Base-by-base conservation (phyloP, 1,140 invertebrate genomes). In the Homalodisca vitripennis region DNA sequence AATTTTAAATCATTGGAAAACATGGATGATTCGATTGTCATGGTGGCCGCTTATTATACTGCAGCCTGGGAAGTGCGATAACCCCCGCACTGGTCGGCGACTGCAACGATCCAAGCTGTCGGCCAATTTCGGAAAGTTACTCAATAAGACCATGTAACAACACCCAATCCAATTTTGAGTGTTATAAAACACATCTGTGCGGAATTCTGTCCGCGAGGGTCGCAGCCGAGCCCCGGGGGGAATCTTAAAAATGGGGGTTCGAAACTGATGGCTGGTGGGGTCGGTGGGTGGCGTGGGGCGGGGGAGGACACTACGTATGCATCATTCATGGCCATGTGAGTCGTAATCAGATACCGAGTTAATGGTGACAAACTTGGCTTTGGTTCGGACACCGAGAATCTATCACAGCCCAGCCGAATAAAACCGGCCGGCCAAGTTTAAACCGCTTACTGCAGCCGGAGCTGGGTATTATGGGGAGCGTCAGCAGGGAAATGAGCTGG, bases 121-220 rank as follows among this genome's bases (percentile, higher is more conserved):
- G 29, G 55, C 55, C 55, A 60, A 60, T 60, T 41, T 17, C 55
- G 6, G 55, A 29, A 29, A 29, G 55, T 60, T 6, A 60, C 55
- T 60, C 55, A 60, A 60, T 60, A 60, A 27, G 55, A 26, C 22
- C 26, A 41, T 41, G 55, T 60, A 60, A 60, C n/a, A n/a, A n/a
- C 55, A 60, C 55, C 55, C 55, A 60, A 60, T 60, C 55, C 55
- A 60, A 60, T 60, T 26, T 60, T 60, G 55, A 27, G 26, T 24
- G 55, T 60, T 60, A 60, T 60, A 60, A 60, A 60, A 60, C 55
- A 60, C 55, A 60, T 60, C 55, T 60, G 55, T 60, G 55, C 55
- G 6, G 55, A 60, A 60, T 60, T 60, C 24, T 13, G n/a, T n/a
- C n/a, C n/a, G n/a, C n/a, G 34, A 41, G 26, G 55, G 55, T 13